Base-by-base conservation (phyloP, 2,113 vertebrate genomes). In the Prinia subflava region DNA sequence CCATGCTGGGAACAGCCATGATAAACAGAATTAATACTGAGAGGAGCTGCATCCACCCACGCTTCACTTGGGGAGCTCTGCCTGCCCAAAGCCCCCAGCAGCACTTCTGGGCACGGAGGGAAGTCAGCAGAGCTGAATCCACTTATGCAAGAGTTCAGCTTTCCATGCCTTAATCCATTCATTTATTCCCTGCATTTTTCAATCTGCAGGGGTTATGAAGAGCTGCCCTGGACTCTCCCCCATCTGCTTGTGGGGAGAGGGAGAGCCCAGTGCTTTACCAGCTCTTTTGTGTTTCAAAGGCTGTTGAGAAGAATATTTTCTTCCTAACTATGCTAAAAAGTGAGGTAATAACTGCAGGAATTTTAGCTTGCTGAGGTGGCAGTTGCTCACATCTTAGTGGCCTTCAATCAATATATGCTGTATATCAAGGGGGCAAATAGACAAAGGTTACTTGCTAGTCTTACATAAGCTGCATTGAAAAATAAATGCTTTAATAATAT, bases 401-500 rank as follows among this genome's bases (percentile, higher is more conserved):
- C 42, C 83, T 95, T 91, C 0, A 1, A 31, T 90, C 78, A 93
- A 60, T 82, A 73, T 69, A 31, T 82, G 46, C 57, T 87, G 14
- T 65, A 31, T 68, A 71, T 73, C 49, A 76, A 41, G 31, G 83
- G 37, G 76, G 42, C 31, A 94, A 46, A 62, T 20, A 56, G 44
- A 39, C 31, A 70, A 56, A 73, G 67, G 81, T 92, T 73, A 12
- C 60, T 63, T 85, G 64, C 33, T 68, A 21, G 42, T 63, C 64
- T 93, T 65, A 42, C 3, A 20, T 50, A 83, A 90, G n/a, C 64
- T 75, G 33, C 60, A 30, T 15, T 75, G 86, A n/a, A 78, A 83
- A 94, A 86, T n/a, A 90, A 83, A 82, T 75, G 37, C 53, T n/a
- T 57, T 87, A 75, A 89, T 86, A 83, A 95, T 93, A 53, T 49